Base-by-base conservation (phyloP, 2,113 vertebrate species). In the Platichthys flesus region DNA sequence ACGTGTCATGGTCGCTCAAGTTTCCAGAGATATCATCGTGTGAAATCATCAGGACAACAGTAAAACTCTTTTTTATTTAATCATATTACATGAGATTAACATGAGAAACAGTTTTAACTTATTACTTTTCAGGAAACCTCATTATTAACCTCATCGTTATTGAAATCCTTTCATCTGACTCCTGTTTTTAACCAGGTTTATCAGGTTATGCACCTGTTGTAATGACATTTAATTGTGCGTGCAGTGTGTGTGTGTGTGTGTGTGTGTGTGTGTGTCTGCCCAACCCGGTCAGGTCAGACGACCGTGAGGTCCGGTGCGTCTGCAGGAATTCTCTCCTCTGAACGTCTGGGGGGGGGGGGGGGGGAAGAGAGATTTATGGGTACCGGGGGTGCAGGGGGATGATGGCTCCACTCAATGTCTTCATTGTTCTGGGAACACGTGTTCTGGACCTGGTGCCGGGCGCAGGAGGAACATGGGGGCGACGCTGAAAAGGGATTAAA, bases 351-450 rank as follows among this genome's bases (percentile, higher is more conserved):
- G n/a, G n/a, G n/a, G n/a, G n/a, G n/a, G n/a, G n/a, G n/a, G 8
- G 26, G 26, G 59, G 21, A 72, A 70, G 65, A 78, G 79, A 1
- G 23, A 23, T 23, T 89, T 81, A 84, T 63, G 54, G 57, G 51
- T 51, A 62, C 60, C 35, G 51, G 28, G 67, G 24, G 58, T 71
- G 47, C 70, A 37, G 35, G 47, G 49, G 66, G 69, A 65, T 21
- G 31, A 66, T 54, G 37, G 0, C 54, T 75, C 58, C 31, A 13
- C 54, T 88, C 76, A 88, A 75, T 88, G 67, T 85, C 83, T 86
- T 76, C 78, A 88, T 90, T 90, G 85, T 90, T 65, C 52, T 26
- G 35, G 10, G 59, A 83, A 64, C 83, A 89, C 45, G 51, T 89
- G 85, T 74, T 79, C 42, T 42, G 0, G 15, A 40, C 40, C 10